A percentile compares a stretch with the other conserved stretches of the same genome.
Conservation (phyloP, 2,888 invertebrate species). For the Auanema freiburgensis region DNA sequence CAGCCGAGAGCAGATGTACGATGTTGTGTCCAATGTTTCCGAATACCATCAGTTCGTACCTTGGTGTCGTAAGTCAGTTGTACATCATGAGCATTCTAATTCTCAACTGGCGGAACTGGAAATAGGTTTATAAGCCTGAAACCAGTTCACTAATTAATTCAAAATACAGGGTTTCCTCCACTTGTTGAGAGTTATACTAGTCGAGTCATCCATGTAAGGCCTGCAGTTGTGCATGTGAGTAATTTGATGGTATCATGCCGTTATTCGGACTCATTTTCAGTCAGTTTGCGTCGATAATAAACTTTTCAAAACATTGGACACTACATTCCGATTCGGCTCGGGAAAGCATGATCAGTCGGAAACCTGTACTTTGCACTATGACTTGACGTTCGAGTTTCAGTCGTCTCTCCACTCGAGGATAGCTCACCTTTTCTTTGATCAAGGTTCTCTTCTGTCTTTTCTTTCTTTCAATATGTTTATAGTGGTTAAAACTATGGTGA, state of each 20-base stretch:
- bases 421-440: slow-evolving; percentile 90
- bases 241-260: neutral
- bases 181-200: slow-evolving; percentile 54
- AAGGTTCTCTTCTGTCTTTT: slow-evolving; percentile 65
- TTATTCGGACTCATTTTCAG: slow-evolving; percentile 52
- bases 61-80: slow-evolving; percentile 49
- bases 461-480: slow-evolving; percentile 9
- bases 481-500: slow-evolving; percentile 91
- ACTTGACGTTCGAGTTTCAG: slow-evolving; percentile 81
- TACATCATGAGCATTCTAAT: slow-evolving; percentile 28
- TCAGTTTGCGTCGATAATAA: slow-evolving; percentile 87
- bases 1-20: slow-evolving; percentile 56
- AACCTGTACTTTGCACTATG: slow-evolving; percentile 50
- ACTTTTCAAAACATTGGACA: slow-evolving; percentile 84
- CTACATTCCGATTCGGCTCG: slow-evolving; percentile 88
- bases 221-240: slow-evolving; percentile 53
- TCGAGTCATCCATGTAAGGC: slow-evolving; percentile 52
- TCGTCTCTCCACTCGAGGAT: slow-evolving; percentile 84
- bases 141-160: too few relatives aligned
- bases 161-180: slow-evolving; percentile 53
- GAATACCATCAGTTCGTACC: slow-evolving; percentile 58
- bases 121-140: slow-evolving; percentile 29
- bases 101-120: slow-evolving; percentile 45
- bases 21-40: slow-evolving; percentile 52
- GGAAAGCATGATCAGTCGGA: slow-evolving; percentile 64